A percentile compares a stretch with the other conserved stretches of the same genome.
Conservation (phyloP, 2,113 vertebrate species). For the Otis tarda region DNA sequence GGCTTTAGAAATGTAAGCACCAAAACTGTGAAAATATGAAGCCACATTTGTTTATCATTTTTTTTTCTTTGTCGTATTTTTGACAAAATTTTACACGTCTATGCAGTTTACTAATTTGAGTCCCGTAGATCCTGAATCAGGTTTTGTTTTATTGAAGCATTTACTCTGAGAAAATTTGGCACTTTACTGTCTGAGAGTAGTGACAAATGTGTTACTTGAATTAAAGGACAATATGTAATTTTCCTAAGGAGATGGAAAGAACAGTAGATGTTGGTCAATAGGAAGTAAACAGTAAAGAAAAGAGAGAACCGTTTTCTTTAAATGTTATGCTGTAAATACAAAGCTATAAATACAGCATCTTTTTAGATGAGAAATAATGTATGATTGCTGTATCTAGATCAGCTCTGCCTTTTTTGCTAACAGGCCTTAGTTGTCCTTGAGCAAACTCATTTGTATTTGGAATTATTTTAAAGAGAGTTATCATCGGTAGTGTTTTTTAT, state of each 20-base stretch:
- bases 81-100: background rate
- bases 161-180: background rate
- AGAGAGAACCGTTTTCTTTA: background rate
- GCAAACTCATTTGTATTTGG: conserved; percentile 12
- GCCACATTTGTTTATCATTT: background rate
- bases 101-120: background rate
- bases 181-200: background rate
- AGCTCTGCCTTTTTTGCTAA: conserved; percentile 6
- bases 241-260: background rate
- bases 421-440: conserved; percentile 21
- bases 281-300: background rate
- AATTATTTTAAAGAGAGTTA: background rate
- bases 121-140: background rate
- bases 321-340: background rate
- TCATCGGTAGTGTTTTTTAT: background rate
- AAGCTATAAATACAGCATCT: background rate
- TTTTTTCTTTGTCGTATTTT: background rate
- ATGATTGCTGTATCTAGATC: conserved; percentile 21
- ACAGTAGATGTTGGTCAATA: background rate
- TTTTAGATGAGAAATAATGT: background rate
- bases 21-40: background rate
- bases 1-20: background rate
- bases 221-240: background rate
- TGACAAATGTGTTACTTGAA: background rate
- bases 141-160: background rate